Evolutionary conservation across 2,888 invertebrate species (phyloP).

Genomic region (Conistra vaccinii): DNA sequence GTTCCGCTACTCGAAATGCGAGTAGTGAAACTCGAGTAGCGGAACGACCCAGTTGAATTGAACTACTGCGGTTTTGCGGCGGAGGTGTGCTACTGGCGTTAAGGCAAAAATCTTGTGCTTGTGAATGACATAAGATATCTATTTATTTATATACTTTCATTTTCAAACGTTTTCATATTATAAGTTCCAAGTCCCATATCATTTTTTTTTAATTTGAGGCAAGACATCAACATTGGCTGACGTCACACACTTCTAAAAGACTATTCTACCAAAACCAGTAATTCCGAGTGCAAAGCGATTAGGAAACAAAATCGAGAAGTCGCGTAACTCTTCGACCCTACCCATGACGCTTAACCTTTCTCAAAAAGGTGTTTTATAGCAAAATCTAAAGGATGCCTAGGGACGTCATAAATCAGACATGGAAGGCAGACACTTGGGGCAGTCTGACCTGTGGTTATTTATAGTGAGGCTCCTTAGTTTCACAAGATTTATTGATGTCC

Average conservation of each 20-base stretch:
- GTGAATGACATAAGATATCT: background rate
- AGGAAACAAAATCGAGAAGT: conserved; percentile 37
- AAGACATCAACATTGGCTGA: background rate
- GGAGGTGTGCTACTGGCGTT: too few relatives aligned
- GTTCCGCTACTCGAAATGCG: too few relatives aligned
- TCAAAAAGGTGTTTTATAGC: conserved; percentile 50
- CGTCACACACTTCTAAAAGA: background rate
- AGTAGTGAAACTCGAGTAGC: too few relatives aligned
- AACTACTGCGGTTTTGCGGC: too few relatives aligned
- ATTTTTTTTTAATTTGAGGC: background rate
- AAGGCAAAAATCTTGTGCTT: background rate
- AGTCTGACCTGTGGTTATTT: conserved; percentile 61
- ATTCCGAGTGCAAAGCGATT: conserved; percentile 10
- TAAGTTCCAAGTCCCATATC: background rate
- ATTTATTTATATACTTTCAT: background rate
- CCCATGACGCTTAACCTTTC: conserved; percentile 39
- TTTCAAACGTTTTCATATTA: background rate
- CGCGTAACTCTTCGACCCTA: conserved; percentile 19
- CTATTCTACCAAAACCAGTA: background rate
- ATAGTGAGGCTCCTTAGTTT: conserved; percentile 40
- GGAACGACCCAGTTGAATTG: too few relatives aligned
- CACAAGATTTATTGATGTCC: conserved; percentile 60
- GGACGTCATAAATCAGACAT: conserved; percentile 61
- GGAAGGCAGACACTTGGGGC: conserved; percentile 36
- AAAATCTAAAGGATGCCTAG: conserved; percentile 46